Base-by-base conservation (phyloP, 1,140 invertebrate genomes). In the Tetramorium parvispinum region DNA sequence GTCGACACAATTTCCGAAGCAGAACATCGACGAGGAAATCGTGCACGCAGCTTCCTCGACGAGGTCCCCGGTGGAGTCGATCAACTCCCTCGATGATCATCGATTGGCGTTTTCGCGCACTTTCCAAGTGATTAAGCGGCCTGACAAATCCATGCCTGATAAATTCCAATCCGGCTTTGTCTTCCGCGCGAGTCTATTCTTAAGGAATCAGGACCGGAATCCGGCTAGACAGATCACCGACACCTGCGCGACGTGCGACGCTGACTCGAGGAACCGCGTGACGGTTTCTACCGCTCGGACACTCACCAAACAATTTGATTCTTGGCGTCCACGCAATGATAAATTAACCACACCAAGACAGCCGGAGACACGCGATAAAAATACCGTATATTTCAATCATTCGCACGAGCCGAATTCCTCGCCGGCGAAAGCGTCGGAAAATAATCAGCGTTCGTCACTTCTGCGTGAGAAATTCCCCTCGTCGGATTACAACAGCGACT, bases 181-280 rank as follows among this genome's bases (percentile, higher is more conserved):
- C 3, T 88, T 92, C 32, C 91, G 88, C 59, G 91, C 92, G 2
- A 92, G 89, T 53, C 85, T 92, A 1, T 93, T 92, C 43, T 46
- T 93, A 0, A 66, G 79, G n/a, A 76, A 91, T 70, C 59, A 63
- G 13, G 53, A 81, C 49, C 24, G 11, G 43, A 82, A 46, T 51
- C 63, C 27, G 10, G 16, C 61, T 37, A 32, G 27, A 21, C 75
- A 53, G 55, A 63, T 49, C 63, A 49, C 46, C 53, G 66, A 75
- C n/a, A 51, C 61, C 10, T 85, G 61, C 2, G 37, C 21, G 51
- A 73, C 16, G 3, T 65, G 59, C 66, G 63, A 55, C 49, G 10
- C 10, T 13, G 13, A 85, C 59, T 61, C 61, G 43, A 88, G 66
- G 55, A 61, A 83, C 21, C 55, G 43, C 70, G 10, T 18, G 57